A percentile compares a stretch with the other conserved stretches of the same genome.
Conservation (phyloP, 1,140 invertebrate genomes). For the Mylabris phalerata region DNA sequence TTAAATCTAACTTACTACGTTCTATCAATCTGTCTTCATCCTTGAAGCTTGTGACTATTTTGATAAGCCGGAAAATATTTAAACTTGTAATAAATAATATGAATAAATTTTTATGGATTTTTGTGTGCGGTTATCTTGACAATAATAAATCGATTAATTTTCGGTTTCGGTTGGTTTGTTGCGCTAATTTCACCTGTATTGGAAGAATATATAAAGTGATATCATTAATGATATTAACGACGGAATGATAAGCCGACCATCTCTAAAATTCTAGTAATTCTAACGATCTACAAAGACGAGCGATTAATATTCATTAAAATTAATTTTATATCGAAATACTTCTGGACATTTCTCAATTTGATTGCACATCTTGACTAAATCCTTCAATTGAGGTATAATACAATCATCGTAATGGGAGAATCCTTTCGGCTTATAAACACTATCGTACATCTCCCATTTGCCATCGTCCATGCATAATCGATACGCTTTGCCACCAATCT, state of each 20-base stretch:
- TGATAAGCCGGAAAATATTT: conserved; percentile 69
- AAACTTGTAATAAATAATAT: conserved; percentile 78
- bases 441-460: conserved; percentile 52
- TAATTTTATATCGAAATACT: conserved; percentile 18
- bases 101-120: conserved; percentile 84
- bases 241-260: conserved; percentile 69
- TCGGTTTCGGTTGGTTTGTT: conserved; percentile 21
- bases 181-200: conserved; percentile 57
- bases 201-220: conserved; percentile 72
- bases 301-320: neutral
- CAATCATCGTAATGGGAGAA: conserved; percentile 87
- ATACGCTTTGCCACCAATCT: conserved; percentile 64
- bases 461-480: conserved; percentile 67
- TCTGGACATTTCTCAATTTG: conserved; percentile 50
- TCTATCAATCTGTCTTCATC: conserved; percentile 55
- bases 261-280: conserved; percentile 68
- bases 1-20: conserved; percentile 57
- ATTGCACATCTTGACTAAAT: conserved; percentile 49
- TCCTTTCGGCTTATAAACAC: conserved; percentile 37
- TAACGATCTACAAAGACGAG: conserved; percentile 64
- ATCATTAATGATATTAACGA: conserved; percentile 68
- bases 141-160: conserved; percentile 2
- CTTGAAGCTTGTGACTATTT: too few relatives aligned
- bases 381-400: conserved; percentile 64
- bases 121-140: conserved; percentile 76